Percentiles rank a stretch among this genome's conserved stretches.
Conservation (phyloP, 2,113 vertebrate species). For the Vireo altiloquus region DNA sequence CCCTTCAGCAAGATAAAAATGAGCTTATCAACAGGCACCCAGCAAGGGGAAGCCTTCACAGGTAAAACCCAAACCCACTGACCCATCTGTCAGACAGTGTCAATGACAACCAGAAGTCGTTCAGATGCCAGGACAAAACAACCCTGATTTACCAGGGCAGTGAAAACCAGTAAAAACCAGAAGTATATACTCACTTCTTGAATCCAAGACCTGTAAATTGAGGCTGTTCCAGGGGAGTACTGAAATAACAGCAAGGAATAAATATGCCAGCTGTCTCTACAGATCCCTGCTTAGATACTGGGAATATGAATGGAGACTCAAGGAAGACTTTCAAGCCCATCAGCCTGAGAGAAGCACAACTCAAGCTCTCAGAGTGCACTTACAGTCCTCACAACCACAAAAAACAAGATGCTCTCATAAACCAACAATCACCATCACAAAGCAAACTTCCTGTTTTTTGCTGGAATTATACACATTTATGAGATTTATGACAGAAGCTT, state of each 20-base stretch:
- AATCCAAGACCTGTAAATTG: not conserved
- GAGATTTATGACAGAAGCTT: not conserved
- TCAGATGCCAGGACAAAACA: not conserved
- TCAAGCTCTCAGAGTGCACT: not conserved
- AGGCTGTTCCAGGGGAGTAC: not conserved
- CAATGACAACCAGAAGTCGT: rapidly evolving
- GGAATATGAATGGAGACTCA: not conserved
- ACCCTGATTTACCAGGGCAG: not conserved
- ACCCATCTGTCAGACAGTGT: not conserved
- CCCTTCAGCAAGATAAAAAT: not conserved
- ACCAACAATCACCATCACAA: not conserved
- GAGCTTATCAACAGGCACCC: not conserved
- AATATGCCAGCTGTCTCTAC: not conserved
- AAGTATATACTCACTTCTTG: not conserved
- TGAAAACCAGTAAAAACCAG: not conserved
- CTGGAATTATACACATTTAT: not conserved
- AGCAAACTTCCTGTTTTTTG: not conserved
- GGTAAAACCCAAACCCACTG: not conserved
- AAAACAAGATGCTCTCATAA: not conserved
- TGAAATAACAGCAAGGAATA: not conserved
- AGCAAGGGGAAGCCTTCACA: not conserved
- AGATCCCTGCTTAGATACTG: not conserved
- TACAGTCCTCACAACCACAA: not conserved
- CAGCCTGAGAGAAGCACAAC: not conserved
- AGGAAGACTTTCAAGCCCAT: not conserved